Evolutionary conservation across 2,113 vertebrate genomes (phyloP), one percentile per base, ranked within the genome.

Genomic region (Irena cyanogastra): DNA sequence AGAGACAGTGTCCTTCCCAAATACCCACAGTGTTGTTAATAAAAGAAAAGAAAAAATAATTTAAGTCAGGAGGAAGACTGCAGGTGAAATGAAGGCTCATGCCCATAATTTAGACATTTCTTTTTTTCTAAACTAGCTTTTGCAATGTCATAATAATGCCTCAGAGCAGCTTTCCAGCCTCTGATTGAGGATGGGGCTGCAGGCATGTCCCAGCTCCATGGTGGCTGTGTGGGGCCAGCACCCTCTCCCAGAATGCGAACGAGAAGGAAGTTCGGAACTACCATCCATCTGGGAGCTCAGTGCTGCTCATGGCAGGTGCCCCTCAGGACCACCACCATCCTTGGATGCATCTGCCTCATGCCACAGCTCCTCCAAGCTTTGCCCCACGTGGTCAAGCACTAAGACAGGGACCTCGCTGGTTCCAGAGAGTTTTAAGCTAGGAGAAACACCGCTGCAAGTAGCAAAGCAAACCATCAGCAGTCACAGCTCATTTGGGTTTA

Each of bases 211-310:
- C 70, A 90, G 24, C 13, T 76, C 26, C 33, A 2, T 1, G 4
- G 19, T 11, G 13, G 15, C 52, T 75, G 24, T 1, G 0, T 3
- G 1, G 28, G 19, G 13, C 24, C 33, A 60, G 69, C 53, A 64
- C 15, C 20, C 5, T 6, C 1, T 30, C 45, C 60, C 27, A 57
- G 13, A 45, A 53, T 10, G 16, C 0, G 0, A 41, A 7, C 10
- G 10, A 47, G 59, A 80, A 69, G 27, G 49, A 76, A 72, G 8
- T 7, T 66, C 30, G 59, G 21, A n/a, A 1, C 0, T 13, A 27
- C 35, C 6, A 23, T 11, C 21, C 16, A 42, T 13, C 31, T 81
- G 59, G 31, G 21, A 89, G 19, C 17, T 23, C 41, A 23, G 19
- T 16, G 50, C 60, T 82, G 50, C 27, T 52, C 3, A 1, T 17